These are phyloP conservation scores for Pygathrix nemaeus DNA, from an alignment of 2,113 vertebrate genomes.

Conservation along the genomic window DNA sequence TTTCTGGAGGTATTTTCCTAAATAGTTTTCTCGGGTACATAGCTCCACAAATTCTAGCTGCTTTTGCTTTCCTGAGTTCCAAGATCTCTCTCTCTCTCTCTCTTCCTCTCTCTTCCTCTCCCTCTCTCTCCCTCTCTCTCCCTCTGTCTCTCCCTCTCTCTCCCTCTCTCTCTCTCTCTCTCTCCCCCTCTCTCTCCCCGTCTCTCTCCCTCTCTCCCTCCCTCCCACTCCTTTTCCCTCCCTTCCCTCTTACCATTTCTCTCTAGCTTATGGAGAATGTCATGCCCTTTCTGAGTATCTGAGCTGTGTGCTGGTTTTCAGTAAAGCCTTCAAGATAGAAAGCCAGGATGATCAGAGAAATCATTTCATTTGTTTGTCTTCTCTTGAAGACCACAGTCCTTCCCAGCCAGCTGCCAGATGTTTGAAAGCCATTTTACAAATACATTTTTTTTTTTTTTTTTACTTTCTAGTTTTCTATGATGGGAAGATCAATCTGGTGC, in stretches of 20 bases:
- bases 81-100: neutral
- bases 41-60: neutral
- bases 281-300: too few relatives aligned
- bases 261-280: neutral
- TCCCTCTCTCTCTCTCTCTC: too few relatives aligned
- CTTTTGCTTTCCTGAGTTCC: neutral
- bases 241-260: too few relatives aligned
- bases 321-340: neutral
- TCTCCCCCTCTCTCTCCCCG: too few relatives aligned
- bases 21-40: too few relatives aligned
- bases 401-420: neutral
- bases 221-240: too few relatives aligned
- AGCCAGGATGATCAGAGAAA: neutral
- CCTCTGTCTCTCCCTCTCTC: too few relatives aligned
- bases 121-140: too few relatives aligned
- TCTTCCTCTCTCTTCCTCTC: too few relatives aligned
- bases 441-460: neutral
- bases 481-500: neutral
- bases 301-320: neutral
- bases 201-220: too few relatives aligned
- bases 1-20: neutral
- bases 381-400: neutral
- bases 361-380: neutral
- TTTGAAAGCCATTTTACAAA: neutral
- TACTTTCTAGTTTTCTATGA: neutral